Base-by-base conservation (phyloP, 2,888 invertebrate species). In the Capitulum mitella region DNA sequence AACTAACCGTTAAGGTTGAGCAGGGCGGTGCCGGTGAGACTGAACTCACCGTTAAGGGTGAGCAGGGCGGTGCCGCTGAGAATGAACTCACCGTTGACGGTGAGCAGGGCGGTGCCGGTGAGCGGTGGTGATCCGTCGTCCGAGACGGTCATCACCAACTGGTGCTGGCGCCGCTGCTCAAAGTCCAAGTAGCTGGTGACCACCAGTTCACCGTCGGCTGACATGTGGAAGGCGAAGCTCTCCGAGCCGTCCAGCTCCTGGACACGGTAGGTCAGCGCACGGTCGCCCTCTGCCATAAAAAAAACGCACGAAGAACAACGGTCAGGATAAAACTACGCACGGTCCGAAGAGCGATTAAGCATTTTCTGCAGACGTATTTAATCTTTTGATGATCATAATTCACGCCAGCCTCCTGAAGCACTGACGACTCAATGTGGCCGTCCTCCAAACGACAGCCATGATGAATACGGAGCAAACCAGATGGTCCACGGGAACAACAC, bases 111-210 rank as follows among this genome's bases (percentile, higher is more conserved):
- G 3, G 93, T 92, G 81, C 92, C 92, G 80, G 90, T 90, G 29
- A 94, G 88, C 81, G 92, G 89, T 22, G 96, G 95, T n/a, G 91
- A 89, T 22, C 96, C 97, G 81, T 90, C 89, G 87, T 97, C 97
- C 32, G 90, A 89, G 3, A 95, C 96, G 77, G 91, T 89, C 14
- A 95, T 90, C 77, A 92, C 89, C 84, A 96, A 91, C 84, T 92
- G 92, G 87, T 94, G 92, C 22, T 89, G 87, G 80, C 89, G 89
- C 79, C 89, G 88, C 29, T 88, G 85, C 87, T 97, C 96, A 5
- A 22, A 37, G 70, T 70, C 70, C 70, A 70, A 37, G 70, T 29
- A 84, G 34, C 83, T 70, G 1, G 78, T 79, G 6, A 82, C 81
- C 2, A 83, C 79, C 10, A 82, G 64, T 8, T 61, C 78, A 37